Conservation (phyloP, 2,113 vertebrate species). For the Sinocyclocheilus maitianheensis region DNA sequence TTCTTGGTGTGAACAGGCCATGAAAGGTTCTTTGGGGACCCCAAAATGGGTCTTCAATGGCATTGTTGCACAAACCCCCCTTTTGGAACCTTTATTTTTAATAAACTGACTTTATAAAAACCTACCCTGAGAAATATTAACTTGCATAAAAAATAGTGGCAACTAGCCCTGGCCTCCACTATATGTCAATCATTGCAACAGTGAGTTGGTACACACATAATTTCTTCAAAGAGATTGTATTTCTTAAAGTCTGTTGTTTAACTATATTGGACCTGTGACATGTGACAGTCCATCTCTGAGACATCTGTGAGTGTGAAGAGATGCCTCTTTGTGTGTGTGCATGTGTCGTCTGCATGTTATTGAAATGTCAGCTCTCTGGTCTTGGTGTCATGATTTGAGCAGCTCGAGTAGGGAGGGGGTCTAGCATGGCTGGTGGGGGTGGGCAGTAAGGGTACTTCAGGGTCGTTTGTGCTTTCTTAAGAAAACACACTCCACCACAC, state of each 20-base stretch:
- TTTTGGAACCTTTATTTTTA: too few relatives aligned
- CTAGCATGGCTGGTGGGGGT: slow-evolving; percentile 13
- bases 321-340: slow-evolving; percentile 9
- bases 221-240: background rate
- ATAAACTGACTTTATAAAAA: background rate
- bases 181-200: background rate
- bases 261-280: slow-evolving; percentile 2
- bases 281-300: background rate
- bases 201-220: background rate
- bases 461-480: slow-evolving; percentile 13
- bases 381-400: slow-evolving; percentile 22
- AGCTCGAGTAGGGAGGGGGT: background rate
- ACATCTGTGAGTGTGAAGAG: background rate
- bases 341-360: slow-evolving; percentile 30
- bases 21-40: background rate
- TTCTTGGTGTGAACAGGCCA: too few relatives aligned
- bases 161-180: background rate
- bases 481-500: slow-evolving; percentile 10
- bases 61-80: too few relatives aligned
- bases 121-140: background rate
- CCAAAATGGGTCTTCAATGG: background rate
- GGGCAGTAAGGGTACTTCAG: background rate
- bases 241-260: slow-evolving; percentile 7
- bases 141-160: background rate
- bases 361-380: slow-evolving; percentile 11